phyloP scores from a whole-genome alignment of 2,888 invertebrate species.

The Drymonia ruficornis region DNA sequence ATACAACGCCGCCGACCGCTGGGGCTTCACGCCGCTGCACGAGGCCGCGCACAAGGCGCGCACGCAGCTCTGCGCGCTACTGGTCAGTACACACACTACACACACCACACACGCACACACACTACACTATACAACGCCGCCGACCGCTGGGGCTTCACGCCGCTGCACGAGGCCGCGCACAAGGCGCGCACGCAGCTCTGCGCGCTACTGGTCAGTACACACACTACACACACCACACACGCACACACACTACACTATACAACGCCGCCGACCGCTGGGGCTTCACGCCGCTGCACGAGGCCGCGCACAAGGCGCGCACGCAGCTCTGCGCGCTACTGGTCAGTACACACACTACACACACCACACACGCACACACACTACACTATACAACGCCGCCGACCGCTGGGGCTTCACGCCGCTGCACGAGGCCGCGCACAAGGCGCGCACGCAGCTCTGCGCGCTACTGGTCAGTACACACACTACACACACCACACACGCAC shows the following conservation, averaged over 20 bases:
- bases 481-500: no score
- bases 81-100: no score
- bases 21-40: conserved; percentile 98
- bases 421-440: conserved; percentile 98
- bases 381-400: conserved; percentile 97
- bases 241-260: no score
- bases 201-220: no score
- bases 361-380: no score
- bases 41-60: conserved; percentile 98
- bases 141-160: conserved; percentile 97
- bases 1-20: conserved; percentile 96
- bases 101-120: no score
- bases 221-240: no score
- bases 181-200: conserved; percentile 98
- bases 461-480: no score
- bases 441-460: conserved; percentile 97
- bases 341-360: no score
- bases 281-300: conserved; percentile 97
- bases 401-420: conserved; percentile 97
- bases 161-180: conserved; percentile 97
- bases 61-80: conserved; percentile 97
- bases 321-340: conserved; percentile 98
- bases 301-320: conserved; percentile 98
- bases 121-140: no score
- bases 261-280: conserved; percentile 98